Evolutionary conservation across 2,113 vertebrate genomes (phyloP).

Genomic region (Riparia riparia): DNA sequence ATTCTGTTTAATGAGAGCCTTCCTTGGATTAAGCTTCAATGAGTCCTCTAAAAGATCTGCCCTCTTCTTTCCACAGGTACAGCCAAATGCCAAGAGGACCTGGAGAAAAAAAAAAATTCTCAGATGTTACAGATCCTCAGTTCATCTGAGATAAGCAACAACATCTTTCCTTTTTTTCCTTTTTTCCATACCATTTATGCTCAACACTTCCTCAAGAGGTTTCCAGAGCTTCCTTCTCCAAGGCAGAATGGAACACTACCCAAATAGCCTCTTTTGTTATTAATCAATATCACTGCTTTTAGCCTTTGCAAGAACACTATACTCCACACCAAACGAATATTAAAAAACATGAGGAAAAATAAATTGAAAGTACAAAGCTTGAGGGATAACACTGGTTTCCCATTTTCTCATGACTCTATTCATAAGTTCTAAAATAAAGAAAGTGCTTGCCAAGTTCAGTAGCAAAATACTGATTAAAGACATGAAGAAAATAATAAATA

Average conservation of each 20-base stretch:
- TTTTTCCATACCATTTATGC: not conserved
- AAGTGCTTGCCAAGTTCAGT: not conserved
- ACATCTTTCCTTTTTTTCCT: not conserved
- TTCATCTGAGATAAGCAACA: not conserved
- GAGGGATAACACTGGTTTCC: not conserved
- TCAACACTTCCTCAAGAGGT: not conserved
- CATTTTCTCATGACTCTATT: not conserved
- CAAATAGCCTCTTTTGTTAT: not conserved
- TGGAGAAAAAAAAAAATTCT: not conserved
- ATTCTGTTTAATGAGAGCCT: fast-evolving
- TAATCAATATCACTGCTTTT: not conserved
- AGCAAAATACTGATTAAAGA: not conserved
- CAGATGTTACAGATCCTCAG: not conserved
- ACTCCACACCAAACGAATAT: not conserved
- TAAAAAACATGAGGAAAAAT: not conserved
- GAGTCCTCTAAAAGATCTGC: not conserved
- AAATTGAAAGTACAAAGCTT: not conserved
- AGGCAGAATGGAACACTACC: not conserved
- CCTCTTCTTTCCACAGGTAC: not conserved
- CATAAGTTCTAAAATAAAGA: not conserved
- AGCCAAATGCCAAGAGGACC: not conserved
- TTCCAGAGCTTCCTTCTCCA: not conserved
- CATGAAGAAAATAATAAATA: not conserved
- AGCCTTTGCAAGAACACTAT: not conserved
- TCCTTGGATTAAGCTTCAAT: not conserved